Evolutionary conservation across 2,113 vertebrate species (phyloP), one percentile per base, ranked within the genome.

Genomic region (Symphodus melops): DNA sequence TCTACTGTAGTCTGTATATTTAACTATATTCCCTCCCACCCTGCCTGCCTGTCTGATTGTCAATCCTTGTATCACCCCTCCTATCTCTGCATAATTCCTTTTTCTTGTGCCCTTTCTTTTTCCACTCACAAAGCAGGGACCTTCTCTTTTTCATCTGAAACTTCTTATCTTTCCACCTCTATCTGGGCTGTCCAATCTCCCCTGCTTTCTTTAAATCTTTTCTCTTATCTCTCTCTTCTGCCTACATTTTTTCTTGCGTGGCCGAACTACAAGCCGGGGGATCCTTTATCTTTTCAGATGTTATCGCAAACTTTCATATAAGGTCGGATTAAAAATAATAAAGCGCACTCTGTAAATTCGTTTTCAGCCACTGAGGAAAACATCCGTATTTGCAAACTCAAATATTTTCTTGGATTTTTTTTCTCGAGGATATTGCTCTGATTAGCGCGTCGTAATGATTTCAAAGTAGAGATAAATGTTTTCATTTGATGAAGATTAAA

Each of bases 401-500:
- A 66, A 74, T 64, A 20, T 72, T 8, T 51, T 21, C 39, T 17
- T 44, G 3, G 2, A 28, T 33, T 33, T 33, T 33, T 33, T 73
- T 72, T 62, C 78, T 70, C 9, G 17, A 82, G 77, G 69, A 82
- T 85, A 78, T 60, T 75, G 66, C 85, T 82, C 79, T 81, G 82
- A 91, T 92, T 89, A 90, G 76, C 63, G 73, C 75, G 57, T 59
- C 52, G 25, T 84, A 83, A 89, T 83, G 71, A 89, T 91, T 92
- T 90, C 83, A 93, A 91, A 90, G 85, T 76, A 39, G 51, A 81
- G 84, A 88, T 89, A 93, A 89, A 88, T 90, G 87, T 86, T 90
- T 92, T 89, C 76, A 91, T 89, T 92, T 88, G 86, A 81, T 10
- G 58, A 68, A 87, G 85, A 92, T 92, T 89, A 90, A 91, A 91